Conservation (phyloP, 1,140 invertebrate genomes). For the Eufriesea mexicana region DNA sequence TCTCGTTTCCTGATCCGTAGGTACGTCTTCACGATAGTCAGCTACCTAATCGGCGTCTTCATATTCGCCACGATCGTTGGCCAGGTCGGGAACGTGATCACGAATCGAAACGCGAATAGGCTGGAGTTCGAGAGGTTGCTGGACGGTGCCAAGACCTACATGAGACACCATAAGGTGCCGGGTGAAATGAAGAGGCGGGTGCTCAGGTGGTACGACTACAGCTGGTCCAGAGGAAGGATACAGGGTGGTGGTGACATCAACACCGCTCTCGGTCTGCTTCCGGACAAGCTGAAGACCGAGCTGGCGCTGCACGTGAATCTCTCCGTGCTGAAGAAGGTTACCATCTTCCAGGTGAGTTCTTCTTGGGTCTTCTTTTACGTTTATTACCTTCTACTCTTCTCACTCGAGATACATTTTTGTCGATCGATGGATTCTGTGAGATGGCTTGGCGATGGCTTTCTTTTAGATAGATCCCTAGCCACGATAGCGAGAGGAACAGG, state of each 20-base stretch:
- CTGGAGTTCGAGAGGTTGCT: conserved; percentile 96
- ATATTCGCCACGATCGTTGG: conserved; percentile 99
- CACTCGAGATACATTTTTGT: no score
- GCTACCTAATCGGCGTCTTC: conserved; percentile 98
- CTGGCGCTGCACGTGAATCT: conserved; percentile 97
- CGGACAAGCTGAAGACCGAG: conserved; percentile 98
- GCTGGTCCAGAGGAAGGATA: conserved; percentile 97
- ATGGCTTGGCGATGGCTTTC: no score
- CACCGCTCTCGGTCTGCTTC: conserved; percentile 94
- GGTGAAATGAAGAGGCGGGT: conserved; percentile 96
- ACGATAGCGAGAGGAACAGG: no score
- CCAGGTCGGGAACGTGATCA: conserved; percentile 98
- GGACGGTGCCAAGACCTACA: conserved; percentile 98
- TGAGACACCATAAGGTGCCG: conserved; percentile 98
- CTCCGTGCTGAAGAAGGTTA: conserved; percentile 96
- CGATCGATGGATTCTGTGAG: no score
- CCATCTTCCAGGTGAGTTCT: conserved; percentile 80
- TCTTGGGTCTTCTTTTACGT: neutral
- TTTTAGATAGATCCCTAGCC: no score
- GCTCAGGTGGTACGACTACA: conserved; percentile 98
- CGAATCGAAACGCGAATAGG: conserved; percentile 97
- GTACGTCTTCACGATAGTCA: conserved; percentile 98
- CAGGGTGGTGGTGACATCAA: conserved; percentile 98
- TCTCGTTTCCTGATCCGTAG: conserved; percentile 85
- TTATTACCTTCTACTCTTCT: neutral